Conservation (phyloP, 2,113 vertebrate genomes). For the Murina feae region DNA sequence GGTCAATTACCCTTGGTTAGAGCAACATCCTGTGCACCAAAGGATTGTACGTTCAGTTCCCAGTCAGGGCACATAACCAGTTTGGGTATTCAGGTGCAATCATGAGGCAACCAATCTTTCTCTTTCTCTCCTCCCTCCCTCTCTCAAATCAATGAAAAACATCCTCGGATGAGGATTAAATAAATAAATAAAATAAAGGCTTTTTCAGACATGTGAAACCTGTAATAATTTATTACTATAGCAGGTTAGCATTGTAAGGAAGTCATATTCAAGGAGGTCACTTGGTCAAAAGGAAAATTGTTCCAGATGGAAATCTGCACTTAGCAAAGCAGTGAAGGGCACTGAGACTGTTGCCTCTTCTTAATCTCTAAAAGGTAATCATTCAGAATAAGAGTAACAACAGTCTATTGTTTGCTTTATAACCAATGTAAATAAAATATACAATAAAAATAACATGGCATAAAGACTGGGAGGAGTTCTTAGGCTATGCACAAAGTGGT, state of each 20-base stretch:
- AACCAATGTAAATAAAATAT: neutral
- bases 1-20: neutral
- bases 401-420: neutral
- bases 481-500: neutral
- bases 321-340: neutral
- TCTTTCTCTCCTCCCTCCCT: neutral
- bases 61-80: neutral
- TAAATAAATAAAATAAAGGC: neutral
- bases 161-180: neutral
- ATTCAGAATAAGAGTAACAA: neutral
- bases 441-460: neutral
- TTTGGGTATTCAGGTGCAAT: neutral
- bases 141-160: neutral
- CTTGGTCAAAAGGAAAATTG: neutral
- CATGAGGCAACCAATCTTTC: neutral
- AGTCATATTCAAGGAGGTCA: neutral
- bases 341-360: neutral
- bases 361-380: neutral
- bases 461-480: neutral
- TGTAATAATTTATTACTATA: neutral
- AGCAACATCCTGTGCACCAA: neutral
- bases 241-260: neutral
- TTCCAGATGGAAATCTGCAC: neutral
- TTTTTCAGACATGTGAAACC: neutral
- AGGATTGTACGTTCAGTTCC: neutral